Percentiles rank a stretch among this genome's conserved stretches.
These are phyloP conservation scores for Tetragnatha versicolor DNA, from an alignment of 1,140 invertebrate species.

Conservation along the genomic window DNA sequence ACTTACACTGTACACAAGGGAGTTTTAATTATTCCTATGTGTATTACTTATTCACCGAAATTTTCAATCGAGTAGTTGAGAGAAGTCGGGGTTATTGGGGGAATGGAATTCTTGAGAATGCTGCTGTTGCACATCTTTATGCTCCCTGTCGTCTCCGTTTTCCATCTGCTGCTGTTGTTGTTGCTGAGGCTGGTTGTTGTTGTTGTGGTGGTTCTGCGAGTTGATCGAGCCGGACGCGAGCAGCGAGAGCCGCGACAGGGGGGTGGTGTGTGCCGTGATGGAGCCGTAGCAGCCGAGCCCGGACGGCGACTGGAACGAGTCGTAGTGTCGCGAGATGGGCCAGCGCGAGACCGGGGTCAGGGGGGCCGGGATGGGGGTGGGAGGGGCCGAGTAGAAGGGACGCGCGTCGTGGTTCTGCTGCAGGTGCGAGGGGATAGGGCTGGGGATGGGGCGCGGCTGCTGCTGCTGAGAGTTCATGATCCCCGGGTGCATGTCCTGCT, in stretches of 20 bases:
- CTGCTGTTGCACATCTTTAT: constrained; percentile 27
- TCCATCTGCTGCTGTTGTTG: constrained; percentile 1
- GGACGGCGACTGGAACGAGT: constrained; percentile 42
- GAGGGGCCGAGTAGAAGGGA: constrained; percentile 55
- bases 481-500: constrained; percentile 24
- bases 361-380: constrained; percentile 48
- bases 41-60: constrained; percentile 18
- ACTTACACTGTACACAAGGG: constrained; percentile 39
- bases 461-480: constrained; percentile 45
- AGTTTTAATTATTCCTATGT: constrained; percentile 7
- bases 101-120: constrained; percentile 47
- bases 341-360: constrained; percentile 48
- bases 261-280: constrained; percentile 46
- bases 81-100: constrained; percentile 55
- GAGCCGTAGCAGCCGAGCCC: constrained; percentile 50
- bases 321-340: constrained; percentile 46
- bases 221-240: constrained; percentile 50
- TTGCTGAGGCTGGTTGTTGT: constrained; percentile 29
- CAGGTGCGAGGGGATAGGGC: constrained; percentile 19
- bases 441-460: constrained; percentile 16
- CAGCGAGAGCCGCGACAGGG: constrained; percentile 51
- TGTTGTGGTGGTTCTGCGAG: constrained; percentile 8
- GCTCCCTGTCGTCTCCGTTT: constrained; percentile 25
- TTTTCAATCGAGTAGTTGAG: constrained; percentile 55
- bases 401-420: constrained; percentile 44